These are phyloP conservation scores for Agrochola macilenta DNA, from an alignment of 2,888 invertebrate species.

Conservation along the genomic window DNA sequence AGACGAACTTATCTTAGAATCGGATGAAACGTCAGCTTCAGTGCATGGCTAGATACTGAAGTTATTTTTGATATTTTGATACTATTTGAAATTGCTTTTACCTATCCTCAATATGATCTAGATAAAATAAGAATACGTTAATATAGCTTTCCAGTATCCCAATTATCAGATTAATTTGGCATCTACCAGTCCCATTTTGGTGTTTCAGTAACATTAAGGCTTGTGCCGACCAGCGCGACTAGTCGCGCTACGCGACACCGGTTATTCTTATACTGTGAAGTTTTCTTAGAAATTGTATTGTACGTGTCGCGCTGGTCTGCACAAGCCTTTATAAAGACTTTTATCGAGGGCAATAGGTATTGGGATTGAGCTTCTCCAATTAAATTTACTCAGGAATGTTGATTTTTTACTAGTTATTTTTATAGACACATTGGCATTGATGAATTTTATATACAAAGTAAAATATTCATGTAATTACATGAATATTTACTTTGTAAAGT, in stretches of 20 bases:
- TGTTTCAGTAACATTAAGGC: too few relatives aligned
- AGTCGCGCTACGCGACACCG: too few relatives aligned
- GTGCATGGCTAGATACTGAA: background rate
- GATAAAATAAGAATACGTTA: background rate
- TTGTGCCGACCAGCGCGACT: too few relatives aligned
- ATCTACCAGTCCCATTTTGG: background rate
- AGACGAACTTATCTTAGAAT: constrained; percentile 39
- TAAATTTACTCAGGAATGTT: background rate
- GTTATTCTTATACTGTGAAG: too few relatives aligned
- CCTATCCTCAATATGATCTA: background rate
- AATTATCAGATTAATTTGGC: background rate
- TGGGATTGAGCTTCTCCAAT: background rate
- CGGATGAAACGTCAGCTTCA: constrained; percentile 49
- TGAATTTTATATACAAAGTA: background rate
- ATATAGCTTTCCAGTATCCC: background rate
- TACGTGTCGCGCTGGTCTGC: too few relatives aligned
- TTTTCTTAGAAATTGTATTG: too few relatives aligned
- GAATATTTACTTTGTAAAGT: background rate
- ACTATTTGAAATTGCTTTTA: too few relatives aligned
- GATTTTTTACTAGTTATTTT: background rate
- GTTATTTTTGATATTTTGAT: constrained; percentile 29
- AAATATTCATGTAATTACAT: too few relatives aligned
- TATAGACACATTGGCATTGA: background rate
- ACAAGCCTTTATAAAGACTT: background rate
- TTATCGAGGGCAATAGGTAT: too few relatives aligned